Evolutionary conservation across 2,888 invertebrate species (phyloP).

Genomic region (Drosophila leonis): DNA sequence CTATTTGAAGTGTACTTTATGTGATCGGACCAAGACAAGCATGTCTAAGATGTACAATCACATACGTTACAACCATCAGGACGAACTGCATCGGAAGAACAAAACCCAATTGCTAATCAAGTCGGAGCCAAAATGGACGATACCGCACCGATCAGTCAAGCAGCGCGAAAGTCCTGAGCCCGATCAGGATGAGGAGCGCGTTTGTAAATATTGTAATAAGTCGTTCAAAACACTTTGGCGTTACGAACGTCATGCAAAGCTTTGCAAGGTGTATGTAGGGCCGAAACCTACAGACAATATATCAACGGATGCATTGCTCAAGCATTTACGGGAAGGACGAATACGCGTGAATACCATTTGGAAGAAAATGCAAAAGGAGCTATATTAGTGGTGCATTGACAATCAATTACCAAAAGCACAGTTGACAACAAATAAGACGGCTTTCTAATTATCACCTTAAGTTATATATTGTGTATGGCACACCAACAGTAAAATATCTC

Average conservation of each 20-base stretch:
- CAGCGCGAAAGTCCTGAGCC: conserved; percentile 2
- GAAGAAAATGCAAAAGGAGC: conserved; percentile 34
- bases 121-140: conserved; percentile 54
- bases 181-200: conserved; percentile 29
- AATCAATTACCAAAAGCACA: background rate
- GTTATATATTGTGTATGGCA: background rate
- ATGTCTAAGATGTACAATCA: conserved; percentile 80
- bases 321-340: conserved; percentile 54
- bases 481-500: background rate
- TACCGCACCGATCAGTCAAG: background rate
- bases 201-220: conserved; percentile 68
- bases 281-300: background rate
- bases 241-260: conserved; percentile 45
- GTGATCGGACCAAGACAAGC: conserved; percentile 79
- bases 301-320: conserved; percentile 38
- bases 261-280: conserved; percentile 25
- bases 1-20: conserved; percentile 78
- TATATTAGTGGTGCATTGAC: background rate
- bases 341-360: conserved; percentile 55
- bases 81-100: conserved; percentile 52
- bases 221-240: conserved; percentile 59
- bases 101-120: conserved; percentile 64
- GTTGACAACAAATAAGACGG: background rate
- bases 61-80: conserved; percentile 74
- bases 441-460: too few relatives aligned